phyloP scores from a whole-genome alignment of 2,888 invertebrate species.

The Lasius fuliginosus region DNA sequence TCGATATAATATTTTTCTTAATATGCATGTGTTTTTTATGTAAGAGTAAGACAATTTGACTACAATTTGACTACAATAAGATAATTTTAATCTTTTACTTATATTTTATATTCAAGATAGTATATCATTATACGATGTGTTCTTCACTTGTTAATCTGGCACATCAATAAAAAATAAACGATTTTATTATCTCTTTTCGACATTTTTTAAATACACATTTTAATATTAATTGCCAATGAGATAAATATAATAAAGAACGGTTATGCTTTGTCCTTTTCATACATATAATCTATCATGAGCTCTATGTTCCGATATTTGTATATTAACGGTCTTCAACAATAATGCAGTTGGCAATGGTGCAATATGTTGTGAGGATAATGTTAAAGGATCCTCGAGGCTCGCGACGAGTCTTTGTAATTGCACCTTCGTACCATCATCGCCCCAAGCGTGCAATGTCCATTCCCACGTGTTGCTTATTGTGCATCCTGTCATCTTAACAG shows the following conservation, averaged over 20 bases:
- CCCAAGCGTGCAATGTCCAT: slow-evolving; percentile 79
- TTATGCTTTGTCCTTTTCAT: slow-evolving; percentile 38
- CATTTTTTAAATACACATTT: slow-evolving; percentile 26
- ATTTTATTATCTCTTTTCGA: slow-evolving; percentile 47
- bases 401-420: slow-evolving; percentile 76
- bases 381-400: slow-evolving; percentile 75
- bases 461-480: slow-evolving; percentile 70
- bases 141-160: slow-evolving; percentile 43
- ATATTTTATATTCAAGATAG: neutral
- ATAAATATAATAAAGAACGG: neutral
- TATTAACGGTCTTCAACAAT: slow-evolving; percentile 66
- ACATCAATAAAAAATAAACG: slow-evolving; percentile 63
- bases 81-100: neutral
- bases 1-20: neutral
- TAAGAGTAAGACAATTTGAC: neutral
- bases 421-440: slow-evolving; percentile 74
- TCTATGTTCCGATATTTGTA: slow-evolving; percentile 70
- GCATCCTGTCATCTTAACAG: neutral
- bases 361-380: slow-evolving; percentile 69
- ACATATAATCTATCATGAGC: slow-evolving; percentile 68
- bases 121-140: neutral
- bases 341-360: slow-evolving; percentile 78
- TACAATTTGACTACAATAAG: no score
- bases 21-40: neutral
- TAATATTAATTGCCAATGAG: slow-evolving; percentile 35